phyloP scores from a whole-genome alignment of 2,113 vertebrate species.

The Corydoras maculifer region DNA sequence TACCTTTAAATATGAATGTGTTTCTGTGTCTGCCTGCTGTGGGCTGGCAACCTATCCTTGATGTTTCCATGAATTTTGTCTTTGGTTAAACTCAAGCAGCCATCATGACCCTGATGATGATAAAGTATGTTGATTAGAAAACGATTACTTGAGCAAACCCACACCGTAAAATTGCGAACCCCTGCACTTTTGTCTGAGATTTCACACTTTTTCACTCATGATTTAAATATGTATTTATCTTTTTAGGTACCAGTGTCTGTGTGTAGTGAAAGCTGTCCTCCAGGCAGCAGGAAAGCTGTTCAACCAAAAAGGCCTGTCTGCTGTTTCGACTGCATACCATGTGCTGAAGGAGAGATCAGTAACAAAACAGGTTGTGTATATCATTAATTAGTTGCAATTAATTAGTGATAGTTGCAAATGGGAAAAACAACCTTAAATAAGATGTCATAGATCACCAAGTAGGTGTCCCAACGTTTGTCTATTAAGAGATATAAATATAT shows the following conservation, averaged over 20 bases:
- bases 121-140: too few species aligned
- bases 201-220: neutral
- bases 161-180: too few species aligned
- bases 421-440: neutral
- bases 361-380: conserved; percentile 55
- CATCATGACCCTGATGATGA: too few species aligned
- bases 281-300: conserved; percentile 55
- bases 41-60: too few species aligned
- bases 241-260: conserved; percentile 54
- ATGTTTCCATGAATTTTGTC: too few species aligned
- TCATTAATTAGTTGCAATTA: neutral
- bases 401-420: neutral
- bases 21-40: too few species aligned
- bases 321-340: conserved; percentile 58
- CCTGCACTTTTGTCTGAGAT: too few species aligned
- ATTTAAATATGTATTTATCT: neutral
- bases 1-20: too few species aligned
- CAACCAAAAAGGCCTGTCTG: conserved; percentile 57
- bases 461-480: too few species aligned
- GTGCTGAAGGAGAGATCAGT: conserved; percentile 65
- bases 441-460: too few species aligned
- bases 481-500: neutral
- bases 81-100: too few species aligned
- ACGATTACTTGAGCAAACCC: too few species aligned
- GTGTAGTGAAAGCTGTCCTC: conserved; percentile 54